Evolutionary conservation across 2,113 vertebrate species (phyloP).

Genomic region (Microcebus tavaratra): DNA sequence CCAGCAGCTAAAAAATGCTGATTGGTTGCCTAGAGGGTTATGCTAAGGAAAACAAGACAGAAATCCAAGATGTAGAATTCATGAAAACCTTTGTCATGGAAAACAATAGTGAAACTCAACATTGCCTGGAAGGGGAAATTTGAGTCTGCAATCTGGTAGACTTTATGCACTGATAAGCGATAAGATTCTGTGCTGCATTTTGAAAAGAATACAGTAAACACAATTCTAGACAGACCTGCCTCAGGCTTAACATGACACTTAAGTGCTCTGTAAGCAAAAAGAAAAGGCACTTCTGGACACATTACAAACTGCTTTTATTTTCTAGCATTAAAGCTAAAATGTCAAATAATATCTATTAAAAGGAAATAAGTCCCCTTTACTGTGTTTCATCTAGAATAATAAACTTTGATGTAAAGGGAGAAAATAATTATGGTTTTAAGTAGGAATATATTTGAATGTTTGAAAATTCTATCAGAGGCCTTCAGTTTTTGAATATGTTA

Average conservation of each 20-base stretch:
- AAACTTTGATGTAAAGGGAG: conserved; percentile 72
- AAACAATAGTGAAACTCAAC: conserved; percentile 91
- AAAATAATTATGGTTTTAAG: conserved; percentile 85
- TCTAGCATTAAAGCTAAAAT: conserved; percentile 84
- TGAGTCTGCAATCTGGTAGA: conserved; percentile 93
- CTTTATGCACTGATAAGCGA: conserved; percentile 92
- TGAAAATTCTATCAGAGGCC: conserved; percentile 77
- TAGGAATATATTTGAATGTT: conserved; percentile 82
- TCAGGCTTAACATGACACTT: conserved; percentile 93
- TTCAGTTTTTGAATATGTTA: not conserved
- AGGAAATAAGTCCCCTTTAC: conserved; percentile 35
- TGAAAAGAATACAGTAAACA: conserved; percentile 92
- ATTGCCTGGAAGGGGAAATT: conserved; percentile 93
- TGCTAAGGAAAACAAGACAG: conserved; percentile 87
- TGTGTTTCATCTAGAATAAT: conserved; percentile 81
- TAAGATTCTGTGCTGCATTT: conserved; percentile 85
- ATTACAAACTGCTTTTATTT: conserved; percentile 88
- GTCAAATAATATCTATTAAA: conserved; percentile 83
- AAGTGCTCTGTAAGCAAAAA: conserved; percentile 89
- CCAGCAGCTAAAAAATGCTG: conserved; percentile 85
- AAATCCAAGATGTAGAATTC: conserved; percentile 90
- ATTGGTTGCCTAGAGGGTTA: conserved; percentile 87
- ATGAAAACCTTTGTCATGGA: conserved; percentile 88
- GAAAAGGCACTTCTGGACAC: conserved; percentile 87
- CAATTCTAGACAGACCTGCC: conserved; percentile 90